Evolutionary conservation across 2,888 invertebrate genomes (phyloP).

Genomic region (Argynnis bischoffii): DNA sequence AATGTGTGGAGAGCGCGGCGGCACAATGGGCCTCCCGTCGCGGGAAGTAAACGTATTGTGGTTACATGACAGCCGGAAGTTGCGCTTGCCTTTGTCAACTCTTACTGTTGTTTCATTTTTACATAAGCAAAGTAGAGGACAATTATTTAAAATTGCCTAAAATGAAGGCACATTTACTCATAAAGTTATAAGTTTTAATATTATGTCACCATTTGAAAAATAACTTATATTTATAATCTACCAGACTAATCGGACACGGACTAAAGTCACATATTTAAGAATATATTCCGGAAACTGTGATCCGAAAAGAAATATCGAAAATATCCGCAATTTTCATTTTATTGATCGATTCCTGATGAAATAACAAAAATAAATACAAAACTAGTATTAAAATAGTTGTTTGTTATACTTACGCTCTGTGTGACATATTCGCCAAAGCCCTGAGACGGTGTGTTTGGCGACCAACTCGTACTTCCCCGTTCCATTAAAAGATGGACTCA

Average conservation of each 20-base stretch:
- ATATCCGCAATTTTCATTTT: too few species aligned
- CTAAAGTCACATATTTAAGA: too few species aligned
- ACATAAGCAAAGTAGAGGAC: conserved; percentile 11
- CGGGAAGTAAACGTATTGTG: conserved; percentile 61
- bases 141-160: not conserved
- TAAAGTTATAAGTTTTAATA: too few species aligned
- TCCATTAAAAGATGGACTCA: conserved; percentile 89
- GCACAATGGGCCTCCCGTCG: conserved; percentile 66
- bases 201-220: too few species aligned
- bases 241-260: too few species aligned
- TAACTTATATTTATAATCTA: too few species aligned
- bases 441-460: conserved; percentile 90
- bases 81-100: conserved; percentile 50
- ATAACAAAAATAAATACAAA: not conserved
- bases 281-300: too few species aligned
- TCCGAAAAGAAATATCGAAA: too few species aligned
- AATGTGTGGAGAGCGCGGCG: conserved; percentile 60
- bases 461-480: conserved; percentile 87
- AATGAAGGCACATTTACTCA: not conserved
- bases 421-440: conserved; percentile 90
- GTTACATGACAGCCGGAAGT: conserved; percentile 55
- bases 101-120: conserved; percentile 22
- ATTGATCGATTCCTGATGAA: not conserved
- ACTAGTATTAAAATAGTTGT: too few species aligned
- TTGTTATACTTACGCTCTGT: conserved; percentile 86